These are phyloP conservation scores for Dicycla oo DNA, from an alignment of 2,888 invertebrate genomes.

Conservation along the genomic window DNA sequence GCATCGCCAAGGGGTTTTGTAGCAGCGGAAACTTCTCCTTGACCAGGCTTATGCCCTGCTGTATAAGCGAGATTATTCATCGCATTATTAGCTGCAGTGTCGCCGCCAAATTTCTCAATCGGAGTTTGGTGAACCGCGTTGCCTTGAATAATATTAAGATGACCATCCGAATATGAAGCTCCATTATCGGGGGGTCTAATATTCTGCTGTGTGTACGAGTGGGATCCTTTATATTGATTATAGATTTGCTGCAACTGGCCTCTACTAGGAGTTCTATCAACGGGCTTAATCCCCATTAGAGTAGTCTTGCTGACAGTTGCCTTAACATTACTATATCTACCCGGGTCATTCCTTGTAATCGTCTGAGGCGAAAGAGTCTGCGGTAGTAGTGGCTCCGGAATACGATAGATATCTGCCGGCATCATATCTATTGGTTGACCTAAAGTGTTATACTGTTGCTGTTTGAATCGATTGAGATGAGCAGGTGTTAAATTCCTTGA, in stretches of 20 bases:
- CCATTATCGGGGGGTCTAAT: slow-evolving; percentile 68
- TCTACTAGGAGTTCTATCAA: slow-evolving; percentile 77
- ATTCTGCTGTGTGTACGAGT: slow-evolving; percentile 82
- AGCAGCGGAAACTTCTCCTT: slow-evolving; percentile 75
- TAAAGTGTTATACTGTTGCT: slow-evolving; percentile 77
- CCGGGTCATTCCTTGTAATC: slow-evolving; percentile 54
- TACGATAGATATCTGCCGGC: slow-evolving; percentile 74
- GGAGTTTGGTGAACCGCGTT: slow-evolving; percentile 65
- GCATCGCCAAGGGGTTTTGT: slow-evolving; percentile 65
- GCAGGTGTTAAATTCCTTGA: slow-evolving; percentile 65
- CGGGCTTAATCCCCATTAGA: slow-evolving; percentile 73
- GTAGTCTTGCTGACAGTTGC: slow-evolving; percentile 84
- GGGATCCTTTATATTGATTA: slow-evolving; percentile 84
- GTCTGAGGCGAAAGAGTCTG: slow-evolving; percentile 82
- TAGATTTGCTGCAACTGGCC: slow-evolving; percentile 83
- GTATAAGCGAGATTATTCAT: slow-evolving; percentile 61
- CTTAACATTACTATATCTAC: slow-evolving; percentile 77
- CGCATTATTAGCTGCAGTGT: slow-evolving; percentile 74
- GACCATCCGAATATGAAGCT: slow-evolving; percentile 77
- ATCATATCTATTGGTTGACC: slow-evolving; percentile 83
- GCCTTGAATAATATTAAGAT: slow-evolving; percentile 68
- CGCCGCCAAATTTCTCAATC: slow-evolving; percentile 82
- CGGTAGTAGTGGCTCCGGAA: slow-evolving; percentile 71
- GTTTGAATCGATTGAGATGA: slow-evolving; percentile 51
- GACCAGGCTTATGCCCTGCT: slow-evolving; percentile 65